These are phyloP conservation scores for Drosophila willistoni DNA, from an alignment of 1,140 invertebrate genomes.

Conservation along the genomic window DNA sequence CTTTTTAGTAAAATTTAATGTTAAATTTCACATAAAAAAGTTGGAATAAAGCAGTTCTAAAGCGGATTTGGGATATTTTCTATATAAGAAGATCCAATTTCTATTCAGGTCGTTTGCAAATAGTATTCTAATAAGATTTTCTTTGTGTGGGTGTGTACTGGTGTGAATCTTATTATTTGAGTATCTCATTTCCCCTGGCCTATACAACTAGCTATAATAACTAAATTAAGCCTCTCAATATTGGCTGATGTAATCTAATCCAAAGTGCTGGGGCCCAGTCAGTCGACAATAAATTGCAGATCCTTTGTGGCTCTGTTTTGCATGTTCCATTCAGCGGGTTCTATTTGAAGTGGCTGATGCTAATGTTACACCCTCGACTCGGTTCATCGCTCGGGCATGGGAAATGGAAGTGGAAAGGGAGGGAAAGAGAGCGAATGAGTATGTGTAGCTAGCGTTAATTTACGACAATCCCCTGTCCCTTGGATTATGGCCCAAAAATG, in stretches of 20 bases:
- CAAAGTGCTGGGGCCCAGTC: constrained; percentile 21
- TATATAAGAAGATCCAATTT: too few species aligned
- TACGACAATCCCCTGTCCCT: constrained; percentile 70
- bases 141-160: not conserved
- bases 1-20: too few species aligned
- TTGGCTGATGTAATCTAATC: constrained; percentile 48
- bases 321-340: constrained; percentile 44
- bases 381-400: not conserved
- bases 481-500: constrained; percentile 62
- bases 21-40: too few species aligned
- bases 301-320: constrained; percentile 67
- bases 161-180: not conserved
- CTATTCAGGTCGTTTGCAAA: too few species aligned
- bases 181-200: not conserved
- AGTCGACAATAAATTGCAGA: constrained; percentile 68
- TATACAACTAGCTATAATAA: not conserved
- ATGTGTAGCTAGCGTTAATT: constrained; percentile 63
- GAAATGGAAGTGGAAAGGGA: not conserved
- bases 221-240: constrained; percentile 14
- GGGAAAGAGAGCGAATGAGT: constrained; percentile 34
- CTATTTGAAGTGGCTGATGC: constrained; percentile 61
- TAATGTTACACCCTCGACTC: constrained; percentile 59
- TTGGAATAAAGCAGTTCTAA: too few species aligned
- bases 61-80: too few species aligned
- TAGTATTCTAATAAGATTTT: too few species aligned